These are phyloP conservation scores for Dinoponera quadriceps DNA, from an alignment of 1,140 invertebrate species.

Conservation along the genomic window DNA sequence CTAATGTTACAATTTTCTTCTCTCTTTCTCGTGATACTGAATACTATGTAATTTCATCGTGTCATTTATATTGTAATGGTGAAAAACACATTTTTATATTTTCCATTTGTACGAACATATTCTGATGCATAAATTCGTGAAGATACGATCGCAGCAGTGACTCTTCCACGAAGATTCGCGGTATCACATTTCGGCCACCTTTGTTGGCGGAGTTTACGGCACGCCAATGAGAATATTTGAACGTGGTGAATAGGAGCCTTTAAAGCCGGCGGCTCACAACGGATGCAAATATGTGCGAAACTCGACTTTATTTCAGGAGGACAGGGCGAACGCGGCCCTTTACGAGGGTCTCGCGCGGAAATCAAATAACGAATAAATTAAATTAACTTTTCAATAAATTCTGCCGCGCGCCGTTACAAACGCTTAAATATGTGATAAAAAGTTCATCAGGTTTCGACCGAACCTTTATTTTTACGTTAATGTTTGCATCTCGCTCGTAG, in stretches of 20 bases:
- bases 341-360: slow-evolving; percentile 11
- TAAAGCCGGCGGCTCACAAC: slow-evolving; percentile 25
- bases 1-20: no score
- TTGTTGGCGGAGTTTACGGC: slow-evolving; percentile 49
- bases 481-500: neutral
- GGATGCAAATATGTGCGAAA: slow-evolving; percentile 57
- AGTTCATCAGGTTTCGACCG: neutral
- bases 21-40: no score
- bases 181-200: slow-evolving; percentile 41
- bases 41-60: no score
- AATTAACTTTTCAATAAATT: slow-evolving; percentile 51
- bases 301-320: slow-evolving; percentile 54
- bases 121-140: neutral
- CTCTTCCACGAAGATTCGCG: slow-evolving; percentile 45
- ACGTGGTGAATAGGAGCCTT: slow-evolving; percentile 47
- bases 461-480: slow-evolving; percentile 6
- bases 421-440: slow-evolving; percentile 36
- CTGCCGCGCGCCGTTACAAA: no score
- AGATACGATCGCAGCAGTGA: slow-evolving; percentile 26
- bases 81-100: neutral
- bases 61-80: no score
- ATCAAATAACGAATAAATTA: slow-evolving; percentile 58
- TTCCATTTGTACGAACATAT: neutral
- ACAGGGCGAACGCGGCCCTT: slow-evolving; percentile 30
- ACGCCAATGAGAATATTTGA: slow-evolving; percentile 55